phyloP scores from a whole-genome alignment of 2,888 invertebrate species.

The Xanthorhoe designata region DNA sequence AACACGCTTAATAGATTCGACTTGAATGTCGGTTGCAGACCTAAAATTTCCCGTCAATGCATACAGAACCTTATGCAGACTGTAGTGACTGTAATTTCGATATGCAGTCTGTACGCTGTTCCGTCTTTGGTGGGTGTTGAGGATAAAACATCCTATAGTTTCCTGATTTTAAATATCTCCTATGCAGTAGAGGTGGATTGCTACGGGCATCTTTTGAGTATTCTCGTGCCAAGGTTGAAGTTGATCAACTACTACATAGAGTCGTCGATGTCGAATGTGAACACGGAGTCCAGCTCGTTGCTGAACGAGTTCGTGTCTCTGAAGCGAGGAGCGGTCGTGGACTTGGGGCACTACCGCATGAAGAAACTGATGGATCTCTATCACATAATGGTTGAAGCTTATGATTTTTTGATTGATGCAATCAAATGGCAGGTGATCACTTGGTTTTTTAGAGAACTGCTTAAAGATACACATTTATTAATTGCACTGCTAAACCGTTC shows the following conservation, averaged over 20 bases:
- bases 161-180: slow-evolving; percentile 47
- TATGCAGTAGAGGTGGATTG: slow-evolving; percentile 59
- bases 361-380: slow-evolving; percentile 65
- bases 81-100: slow-evolving; percentile 43
- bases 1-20: slow-evolving; percentile 60
- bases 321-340: slow-evolving; percentile 39
- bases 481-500: no score
- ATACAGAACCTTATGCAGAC: slow-evolving; percentile 51
- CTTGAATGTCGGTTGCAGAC: slow-evolving; percentile 54
- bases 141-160: slow-evolving; percentile 17
- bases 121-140: slow-evolving; percentile 32
- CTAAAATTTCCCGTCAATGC: slow-evolving; percentile 51
- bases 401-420: slow-evolving; percentile 62
- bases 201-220: slow-evolving; percentile 62
- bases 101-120: slow-evolving; percentile 36
- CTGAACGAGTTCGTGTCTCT: slow-evolving; percentile 50
- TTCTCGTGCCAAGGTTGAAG: slow-evolving; percentile 59
- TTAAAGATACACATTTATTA: no score
- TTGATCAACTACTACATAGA: slow-evolving; percentile 64
- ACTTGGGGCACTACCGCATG: slow-evolving; percentile 52
- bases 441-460: no score
- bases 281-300: slow-evolving; percentile 41
- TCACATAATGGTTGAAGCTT: slow-evolving; percentile 60
- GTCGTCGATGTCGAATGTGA: slow-evolving; percentile 49
- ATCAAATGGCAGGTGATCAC: slow-evolving; percentile 69